phyloP scores from a whole-genome alignment of 2,113 vertebrate genomes.

The Oncorhynchus nerka region DNA sequence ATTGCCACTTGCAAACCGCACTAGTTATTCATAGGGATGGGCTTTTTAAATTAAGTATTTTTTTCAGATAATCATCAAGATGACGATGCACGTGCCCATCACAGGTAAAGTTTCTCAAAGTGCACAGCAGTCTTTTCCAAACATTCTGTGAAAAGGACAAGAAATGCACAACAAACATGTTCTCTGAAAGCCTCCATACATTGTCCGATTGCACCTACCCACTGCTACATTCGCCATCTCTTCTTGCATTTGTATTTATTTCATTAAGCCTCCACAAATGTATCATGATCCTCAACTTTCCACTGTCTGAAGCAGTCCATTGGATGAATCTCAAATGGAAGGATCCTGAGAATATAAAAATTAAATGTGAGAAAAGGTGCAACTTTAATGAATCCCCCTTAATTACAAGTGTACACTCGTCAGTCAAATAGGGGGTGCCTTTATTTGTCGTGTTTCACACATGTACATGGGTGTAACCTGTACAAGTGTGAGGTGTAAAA shows the following conservation, averaged over 20 bases:
- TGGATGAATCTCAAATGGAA: not conserved
- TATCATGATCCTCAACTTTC: not conserved
- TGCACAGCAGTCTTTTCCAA: slow-evolving; percentile 53
- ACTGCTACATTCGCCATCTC: slow-evolving; percentile 3
- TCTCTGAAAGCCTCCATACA: slow-evolving; percentile 39
- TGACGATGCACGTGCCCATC: slow-evolving; percentile 37
- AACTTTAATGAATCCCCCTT: no score
- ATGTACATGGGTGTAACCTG: no score
- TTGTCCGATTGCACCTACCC: slow-evolving; percentile 25
- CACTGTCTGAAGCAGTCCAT: not conserved
- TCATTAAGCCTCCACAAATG: not conserved
- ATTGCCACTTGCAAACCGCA: slow-evolving; percentile 50
- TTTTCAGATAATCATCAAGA: slow-evolving; percentile 23
- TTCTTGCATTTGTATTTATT: slow-evolving; percentile 6
- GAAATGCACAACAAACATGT: slow-evolving; percentile 36
- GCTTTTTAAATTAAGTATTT: slow-evolving; percentile 9
- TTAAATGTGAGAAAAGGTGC: no score
- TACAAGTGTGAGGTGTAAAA: no score
- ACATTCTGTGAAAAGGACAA: slow-evolving; percentile 31
- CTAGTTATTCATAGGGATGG: slow-evolving; percentile 28
- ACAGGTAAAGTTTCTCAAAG: slow-evolving; percentile 51
- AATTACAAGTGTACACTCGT: no score
- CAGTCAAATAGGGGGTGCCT: no score
- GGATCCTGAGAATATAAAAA: no score
- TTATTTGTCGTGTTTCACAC: no score